Base-by-base conservation (phyloP, 2,888 invertebrate species). In the Amiota mariae region DNA sequence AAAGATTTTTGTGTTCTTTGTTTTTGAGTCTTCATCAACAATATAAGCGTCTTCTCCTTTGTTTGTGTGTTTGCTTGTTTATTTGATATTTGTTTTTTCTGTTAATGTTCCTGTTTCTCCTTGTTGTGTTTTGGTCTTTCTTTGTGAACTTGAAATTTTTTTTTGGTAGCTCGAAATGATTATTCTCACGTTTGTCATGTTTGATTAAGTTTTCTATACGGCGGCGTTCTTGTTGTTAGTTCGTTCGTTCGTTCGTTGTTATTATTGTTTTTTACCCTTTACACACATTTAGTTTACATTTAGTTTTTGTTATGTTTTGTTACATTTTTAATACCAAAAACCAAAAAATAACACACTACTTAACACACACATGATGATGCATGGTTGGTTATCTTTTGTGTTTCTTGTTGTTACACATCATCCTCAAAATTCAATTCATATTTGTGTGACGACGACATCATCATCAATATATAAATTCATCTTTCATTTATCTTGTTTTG, bases 171-270 rank as follows among this genome's bases (percentile, higher is more conserved):
- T 6, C 24, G 24, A 24, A 70, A 57, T 24, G 18, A 47, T 57
- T 57, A 70, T 57, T 70, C 57, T 70, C 70, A 70, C 70, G 71
- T 71, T 36, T 36, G 61, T 71, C 59, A 49, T 71, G 47, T 57
- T 66, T 46, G 47, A 47, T 46, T 46, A 18, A 18, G 66, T 63
- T 24, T 12, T 63, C 46, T 63, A 12, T 54, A n/a, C 12, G 54
- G 13, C 8, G 12, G n/a, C 54, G 46, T 36, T n/a, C 63, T 59
- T 63, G 63, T 63, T 63, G 63, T 63, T 63, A 1, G 24, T 59
- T 59, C 24, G 11, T 36, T 0, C 36, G 36, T 4, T 36, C 36
- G 8, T 36, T 36, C 36, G 36, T 36, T 36, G 36, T 36, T 36
- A 36, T 36, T 36, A 6, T 36, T 36, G 0, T 36, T 36, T 24